Evolutionary conservation across 2,797 vertebrate species (phyloP).

Genomic region (Halcyon chelicuti): DNA sequence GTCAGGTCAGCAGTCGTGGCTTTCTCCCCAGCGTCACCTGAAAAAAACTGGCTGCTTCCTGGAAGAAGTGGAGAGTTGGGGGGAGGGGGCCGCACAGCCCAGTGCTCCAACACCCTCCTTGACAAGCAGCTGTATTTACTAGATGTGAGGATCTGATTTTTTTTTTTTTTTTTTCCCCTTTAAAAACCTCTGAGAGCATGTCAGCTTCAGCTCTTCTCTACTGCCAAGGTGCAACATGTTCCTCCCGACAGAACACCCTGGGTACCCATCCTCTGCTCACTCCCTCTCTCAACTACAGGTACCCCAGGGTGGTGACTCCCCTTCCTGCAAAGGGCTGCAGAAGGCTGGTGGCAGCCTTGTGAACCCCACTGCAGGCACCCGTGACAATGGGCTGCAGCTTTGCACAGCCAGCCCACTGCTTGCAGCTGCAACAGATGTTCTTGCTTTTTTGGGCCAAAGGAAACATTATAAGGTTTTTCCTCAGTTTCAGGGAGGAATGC

Average conservation of each 20-base stretch:
- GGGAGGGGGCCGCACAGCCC: neutral
- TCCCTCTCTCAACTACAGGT: neutral
- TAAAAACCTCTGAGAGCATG: slow-evolving; percentile 3
- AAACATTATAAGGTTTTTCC: slow-evolving; percentile 75
- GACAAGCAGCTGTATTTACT: slow-evolving; percentile 63
- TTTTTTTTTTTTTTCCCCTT: neutral
- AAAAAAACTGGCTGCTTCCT: slow-evolving; percentile 40
- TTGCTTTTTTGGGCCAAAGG: slow-evolving; percentile 63
- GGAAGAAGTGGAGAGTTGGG: neutral
- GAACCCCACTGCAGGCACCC: neutral
- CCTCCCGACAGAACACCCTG: neutral
- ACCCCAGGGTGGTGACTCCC: neutral
- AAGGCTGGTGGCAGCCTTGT: neutral
- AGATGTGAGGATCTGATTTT: neutral
- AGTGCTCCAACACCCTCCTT: neutral
- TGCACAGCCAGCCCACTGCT: slow-evolving; percentile 29
- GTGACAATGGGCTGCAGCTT: slow-evolving; percentile 6
- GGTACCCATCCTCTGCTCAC: neutral
- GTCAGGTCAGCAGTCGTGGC: neutral
- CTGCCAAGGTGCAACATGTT: neutral
- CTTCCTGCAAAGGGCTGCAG: neutral
- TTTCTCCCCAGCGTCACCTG: slow-evolving; percentile 3
- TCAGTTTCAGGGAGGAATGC: slow-evolving; percentile 69
- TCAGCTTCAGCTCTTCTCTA: slow-evolving; percentile 32
- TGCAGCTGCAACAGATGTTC: slow-evolving; percentile 77